Evolutionary conservation across 2,888 invertebrate species (phyloP).

Genomic region (Drosophila nigricruria): DNA sequence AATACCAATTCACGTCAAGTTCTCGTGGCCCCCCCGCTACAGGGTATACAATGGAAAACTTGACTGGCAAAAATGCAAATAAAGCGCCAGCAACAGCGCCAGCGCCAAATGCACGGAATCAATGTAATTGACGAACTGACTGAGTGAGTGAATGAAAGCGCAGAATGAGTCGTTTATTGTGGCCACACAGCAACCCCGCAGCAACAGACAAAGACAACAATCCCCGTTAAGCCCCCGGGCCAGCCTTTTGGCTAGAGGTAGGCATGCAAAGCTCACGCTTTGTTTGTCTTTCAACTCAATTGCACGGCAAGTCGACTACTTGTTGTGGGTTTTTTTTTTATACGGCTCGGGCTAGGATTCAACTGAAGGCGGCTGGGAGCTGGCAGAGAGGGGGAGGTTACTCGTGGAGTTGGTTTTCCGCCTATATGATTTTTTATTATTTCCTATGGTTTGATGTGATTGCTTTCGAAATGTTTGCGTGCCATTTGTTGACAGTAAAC

Average conservation of each 20-base stretch:
- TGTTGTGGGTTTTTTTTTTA: conserved; percentile 39
- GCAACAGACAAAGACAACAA: conserved; percentile 41
- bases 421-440: conserved; percentile 67
- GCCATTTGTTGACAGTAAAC: conserved; percentile 79
- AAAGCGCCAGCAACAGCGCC: conserved; percentile 44
- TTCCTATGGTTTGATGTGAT: conserved; percentile 66
- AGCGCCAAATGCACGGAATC: conserved; percentile 60
- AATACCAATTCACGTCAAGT: too few species aligned
- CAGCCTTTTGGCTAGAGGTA: conserved; percentile 23
- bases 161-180: conserved; percentile 54
- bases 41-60: conserved; percentile 40
- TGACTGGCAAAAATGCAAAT: conserved; percentile 68
- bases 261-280: conserved; percentile 62
- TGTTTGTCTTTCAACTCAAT: conserved; percentile 80
- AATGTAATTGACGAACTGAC: conserved; percentile 78
- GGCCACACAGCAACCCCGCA: conserved; percentile 42
- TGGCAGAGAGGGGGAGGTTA: neutral
- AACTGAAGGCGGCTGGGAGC: neutral
- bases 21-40: neutral
- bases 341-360: neutral
- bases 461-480: conserved; percentile 76
- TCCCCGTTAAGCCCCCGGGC: conserved; percentile 3
- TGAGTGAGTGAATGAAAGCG: conserved; percentile 58
- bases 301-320: conserved; percentile 69
- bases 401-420: conserved; percentile 42